Percentiles rank a stretch among this genome's conserved stretches.
Conservation (phyloP, 2,888 invertebrate species). For the Pantelozetes paolii region DNA sequence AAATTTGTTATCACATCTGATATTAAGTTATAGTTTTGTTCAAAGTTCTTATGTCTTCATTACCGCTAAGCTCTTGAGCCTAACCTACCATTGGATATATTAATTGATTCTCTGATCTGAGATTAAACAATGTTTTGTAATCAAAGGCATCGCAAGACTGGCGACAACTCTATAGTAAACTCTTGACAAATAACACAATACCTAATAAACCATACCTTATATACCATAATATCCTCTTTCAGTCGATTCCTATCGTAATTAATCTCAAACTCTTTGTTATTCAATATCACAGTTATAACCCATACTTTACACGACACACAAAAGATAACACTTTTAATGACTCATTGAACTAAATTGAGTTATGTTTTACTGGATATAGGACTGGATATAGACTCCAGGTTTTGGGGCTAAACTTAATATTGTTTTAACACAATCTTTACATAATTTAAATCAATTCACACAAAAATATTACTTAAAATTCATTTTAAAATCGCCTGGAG, state of each 20-base stretch:
- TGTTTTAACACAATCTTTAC: neutral
- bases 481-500: conserved; percentile 3
- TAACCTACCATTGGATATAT: too few species aligned
- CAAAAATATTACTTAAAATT: neutral
- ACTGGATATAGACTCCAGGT: neutral
- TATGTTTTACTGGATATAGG: neutral
- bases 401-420: neutral
- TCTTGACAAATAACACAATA: conserved; percentile 1
- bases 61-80: conserved; percentile 15
- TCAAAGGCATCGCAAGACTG: neutral
- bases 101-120: neutral
- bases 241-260: neutral
- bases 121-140: neutral
- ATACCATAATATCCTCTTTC: too few species aligned
- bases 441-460: neutral
- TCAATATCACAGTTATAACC: neutral
- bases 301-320: neutral
- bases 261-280: conserved; percentile 17
- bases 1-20: conserved; percentile 5
- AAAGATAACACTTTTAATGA: neutral
- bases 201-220: too few species aligned
- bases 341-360: conserved; percentile 17
- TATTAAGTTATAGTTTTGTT: neutral
- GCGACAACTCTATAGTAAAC: conserved; percentile 1
- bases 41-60: conserved; percentile 8